Evolutionary conservation across 2,797 vertebrate genomes (phyloP).

Genomic region (Gobionotothen gibberifrons): DNA sequence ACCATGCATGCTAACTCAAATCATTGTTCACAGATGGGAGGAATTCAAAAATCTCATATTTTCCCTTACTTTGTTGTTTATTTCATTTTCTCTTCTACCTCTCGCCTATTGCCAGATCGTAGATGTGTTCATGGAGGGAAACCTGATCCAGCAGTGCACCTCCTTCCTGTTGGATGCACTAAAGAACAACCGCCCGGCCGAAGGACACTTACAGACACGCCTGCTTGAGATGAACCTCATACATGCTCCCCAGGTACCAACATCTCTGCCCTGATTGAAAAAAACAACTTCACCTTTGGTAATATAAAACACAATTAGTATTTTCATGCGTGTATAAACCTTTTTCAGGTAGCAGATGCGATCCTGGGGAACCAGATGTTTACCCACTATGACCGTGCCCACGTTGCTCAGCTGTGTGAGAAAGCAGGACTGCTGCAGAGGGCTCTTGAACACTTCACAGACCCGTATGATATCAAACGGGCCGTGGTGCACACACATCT

Average conservation of each 20-base stretch:
- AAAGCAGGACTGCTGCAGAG: conserved; percentile 93
- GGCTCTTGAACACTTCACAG: conserved; percentile 92
- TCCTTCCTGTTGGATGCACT: conserved; percentile 93
- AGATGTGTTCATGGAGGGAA: conserved; percentile 96
- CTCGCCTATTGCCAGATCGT: conserved; percentile 86
- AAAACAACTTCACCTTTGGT: not conserved
- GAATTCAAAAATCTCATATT: not conserved
- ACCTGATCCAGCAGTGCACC: conserved; percentile 93
- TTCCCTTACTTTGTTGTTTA: not conserved
- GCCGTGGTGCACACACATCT: conserved; percentile 92
- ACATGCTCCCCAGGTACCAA: conserved; percentile 90
- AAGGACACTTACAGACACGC: conserved; percentile 93
- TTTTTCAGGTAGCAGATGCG: conserved; percentile 91
- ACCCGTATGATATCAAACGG: conserved; percentile 92
- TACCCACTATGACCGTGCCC: conserved; percentile 92
- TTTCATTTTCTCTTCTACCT: not conserved
- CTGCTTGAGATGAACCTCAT: conserved; percentile 96
- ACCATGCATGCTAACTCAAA: conserved; percentile 22
- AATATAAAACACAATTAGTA: not conserved
- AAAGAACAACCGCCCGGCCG: conserved; percentile 91
- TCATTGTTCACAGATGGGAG: conserved; percentile 26
- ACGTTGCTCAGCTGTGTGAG: conserved; percentile 94
- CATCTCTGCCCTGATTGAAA: not conserved
- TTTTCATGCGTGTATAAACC: conserved; percentile 32
- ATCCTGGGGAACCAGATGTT: conserved; percentile 97